phyloP scores from a whole-genome alignment of 2,888 invertebrate species.

The Drosophila recens region DNA sequence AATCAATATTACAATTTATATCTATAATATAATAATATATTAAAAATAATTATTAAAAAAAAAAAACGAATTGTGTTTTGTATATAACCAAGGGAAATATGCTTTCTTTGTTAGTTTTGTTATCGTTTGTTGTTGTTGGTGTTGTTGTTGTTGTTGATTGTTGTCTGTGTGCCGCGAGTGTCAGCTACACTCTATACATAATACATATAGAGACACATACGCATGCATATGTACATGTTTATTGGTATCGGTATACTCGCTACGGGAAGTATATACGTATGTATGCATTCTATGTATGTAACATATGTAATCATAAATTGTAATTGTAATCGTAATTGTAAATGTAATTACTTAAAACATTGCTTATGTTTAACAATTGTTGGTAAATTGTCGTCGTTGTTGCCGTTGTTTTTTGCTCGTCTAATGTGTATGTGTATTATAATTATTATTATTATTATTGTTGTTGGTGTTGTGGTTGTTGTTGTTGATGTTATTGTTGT shows the following conservation, averaged over 20 bases:
- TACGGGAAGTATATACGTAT: slow-evolving; percentile 21
- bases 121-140: slow-evolving; percentile 8
- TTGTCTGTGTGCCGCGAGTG: slow-evolving; percentile 5
- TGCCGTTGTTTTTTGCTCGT: slow-evolving; percentile 21
- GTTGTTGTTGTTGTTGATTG: slow-evolving; percentile 14
- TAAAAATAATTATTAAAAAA: slow-evolving; percentile 18
- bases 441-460: slow-evolving; percentile 6
- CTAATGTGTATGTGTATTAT: slow-evolving; percentile 15
- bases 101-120: slow-evolving; percentile 36
- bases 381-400: slow-evolving; percentile 49
- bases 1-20: slow-evolving; percentile 47
- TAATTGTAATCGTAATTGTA: slow-evolving; percentile 24
- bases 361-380: slow-evolving; percentile 65
- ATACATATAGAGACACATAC: slow-evolving; percentile 27
- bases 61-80: slow-evolving; percentile 29
- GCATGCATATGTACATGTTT: slow-evolving; percentile 29
- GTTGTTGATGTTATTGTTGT: slow-evolving; percentile 11
- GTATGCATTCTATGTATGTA: slow-evolving; percentile 34
- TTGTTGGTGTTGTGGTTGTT: slow-evolving; percentile 9
- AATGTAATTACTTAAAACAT: slow-evolving; percentile 58
- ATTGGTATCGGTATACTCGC: slow-evolving; percentile 9
- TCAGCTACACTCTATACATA: slow-evolving; percentile 13
- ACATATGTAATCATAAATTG: slow-evolving; percentile 25
- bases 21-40: slow-evolving; percentile 33
- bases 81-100: slow-evolving; percentile 51